Base-by-base conservation (phyloP, 2,888 invertebrate species). In the Cremastinae sp. region DNA sequence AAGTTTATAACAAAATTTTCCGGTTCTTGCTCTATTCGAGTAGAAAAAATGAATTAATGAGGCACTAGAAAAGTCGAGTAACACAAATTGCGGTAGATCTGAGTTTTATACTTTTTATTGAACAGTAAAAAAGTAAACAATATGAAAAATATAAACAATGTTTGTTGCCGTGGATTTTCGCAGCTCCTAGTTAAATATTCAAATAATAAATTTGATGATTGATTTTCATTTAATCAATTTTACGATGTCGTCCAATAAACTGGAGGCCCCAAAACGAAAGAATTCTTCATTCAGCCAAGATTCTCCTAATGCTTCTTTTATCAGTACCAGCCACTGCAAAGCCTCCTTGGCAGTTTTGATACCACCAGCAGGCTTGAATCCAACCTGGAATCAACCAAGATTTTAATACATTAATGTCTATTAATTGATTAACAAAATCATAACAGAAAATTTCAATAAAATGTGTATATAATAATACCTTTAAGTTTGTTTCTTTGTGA, bases 291-390 rank as follows among this genome's bases (percentile, higher is more conserved):
- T 92, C 56, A 98, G 90, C 98, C 98, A 99, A 12, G 95, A 94
- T 64, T 93, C 90, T 0, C 98, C 99, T 12, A 99, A 91, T 79
- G 97, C 94, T 82, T 94, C 94, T 86, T 96, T 93, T 7, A 98
- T 93, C 74, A 99, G 90, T 2, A 94, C 92, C 82, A 98, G 91
- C 97, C 98, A 99, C 74, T 94, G 91, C 35, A 98, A 91, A 0
- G 97, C 96, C 88, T 99, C 98, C 55, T 93, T 92, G 0, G 94
- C 93, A 0, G 96, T 96, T 79, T 95, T 93, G 53, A 99, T 96
- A 7, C 99, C 99, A 12, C 99, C 99, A 16, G 99, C 99, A 16
- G 99, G 98, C 90, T 99, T 99, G 72, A 99, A 93, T 1, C 99
- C 99, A 78, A 99, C 95, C 96, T 96, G 85, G 49, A 86, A 85